Evolutionary conservation across 1,140 invertebrate species (phyloP).

Genomic region (Drosophila eugracilis): DNA sequence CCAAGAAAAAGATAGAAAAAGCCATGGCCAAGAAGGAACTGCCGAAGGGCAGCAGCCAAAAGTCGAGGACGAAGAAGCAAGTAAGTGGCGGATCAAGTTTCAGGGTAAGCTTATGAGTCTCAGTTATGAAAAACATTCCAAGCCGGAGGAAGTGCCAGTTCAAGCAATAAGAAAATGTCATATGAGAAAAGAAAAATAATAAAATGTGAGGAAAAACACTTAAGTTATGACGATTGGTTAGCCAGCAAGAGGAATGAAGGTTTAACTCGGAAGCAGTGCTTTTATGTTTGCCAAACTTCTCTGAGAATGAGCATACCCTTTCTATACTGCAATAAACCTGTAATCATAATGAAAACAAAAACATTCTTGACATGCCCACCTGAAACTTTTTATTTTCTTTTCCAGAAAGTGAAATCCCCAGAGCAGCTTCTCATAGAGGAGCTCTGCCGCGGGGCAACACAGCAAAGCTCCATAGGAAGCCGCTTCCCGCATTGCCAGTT

Average conservation of each 20-base stretch:
- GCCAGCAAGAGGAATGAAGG: too few relatives aligned
- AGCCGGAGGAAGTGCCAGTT: neutral
- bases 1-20: slow-evolving; percentile 55
- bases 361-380: neutral
- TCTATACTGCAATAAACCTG: too few relatives aligned
- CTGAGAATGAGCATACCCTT: too few relatives aligned
- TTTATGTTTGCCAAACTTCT: too few relatives aligned
- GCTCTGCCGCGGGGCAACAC: slow-evolving; percentile 58
- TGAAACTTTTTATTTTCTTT: neutral
- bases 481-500: slow-evolving; percentile 40
- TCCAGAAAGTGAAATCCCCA: slow-evolving; percentile 35
- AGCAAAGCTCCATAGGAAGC: slow-evolving; percentile 23
- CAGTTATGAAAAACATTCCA: slow-evolving; percentile 2
- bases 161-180: neutral
- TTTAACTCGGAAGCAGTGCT: too few relatives aligned
- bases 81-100: slow-evolving; percentile 9
- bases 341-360: too few relatives aligned
- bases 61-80: slow-evolving; percentile 41
- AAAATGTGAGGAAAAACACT: neutral
- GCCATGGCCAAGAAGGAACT: slow-evolving; percentile 29
- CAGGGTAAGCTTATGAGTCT: too few relatives aligned
- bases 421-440: slow-evolving; percentile 66
- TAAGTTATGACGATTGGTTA: too few relatives aligned
- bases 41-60: slow-evolving; percentile 25
- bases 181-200: neutral